These are phyloP conservation scores for Pseudoips prasinana DNA, from an alignment of 2,888 invertebrate genomes.

Conservation along the genomic window DNA sequence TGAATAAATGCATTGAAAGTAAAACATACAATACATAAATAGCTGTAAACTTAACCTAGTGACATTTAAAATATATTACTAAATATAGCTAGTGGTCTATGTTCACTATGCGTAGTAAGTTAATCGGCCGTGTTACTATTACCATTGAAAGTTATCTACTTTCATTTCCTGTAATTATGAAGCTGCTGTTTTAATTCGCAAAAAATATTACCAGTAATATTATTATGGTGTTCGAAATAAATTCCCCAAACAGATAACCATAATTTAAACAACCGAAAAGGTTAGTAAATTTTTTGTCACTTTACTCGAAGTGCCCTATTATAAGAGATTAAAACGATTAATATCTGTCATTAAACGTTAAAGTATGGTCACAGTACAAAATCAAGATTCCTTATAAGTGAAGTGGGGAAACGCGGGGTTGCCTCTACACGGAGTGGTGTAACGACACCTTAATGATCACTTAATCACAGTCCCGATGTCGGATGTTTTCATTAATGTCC, in stretches of 20 bases:
- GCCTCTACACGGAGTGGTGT: slow-evolving; percentile 39
- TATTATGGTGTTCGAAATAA: slow-evolving; percentile 1
- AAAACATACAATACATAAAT: too few relatives aligned
- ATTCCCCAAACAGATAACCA: slow-evolving; percentile 8
- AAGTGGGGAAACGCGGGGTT: slow-evolving; percentile 38
- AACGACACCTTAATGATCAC: slow-evolving; percentile 62
- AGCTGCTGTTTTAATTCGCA: too few relatives aligned
- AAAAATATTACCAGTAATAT: too few relatives aligned
- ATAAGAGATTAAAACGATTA: slow-evolving; percentile 50
- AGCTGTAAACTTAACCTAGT: too few relatives aligned
- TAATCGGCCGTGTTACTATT: too few relatives aligned
- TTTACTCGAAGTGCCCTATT: slow-evolving; percentile 28
- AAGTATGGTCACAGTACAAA: slow-evolving; percentile 49
- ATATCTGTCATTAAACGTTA: slow-evolving; percentile 42
- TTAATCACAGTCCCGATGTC: slow-evolving; percentile 50
- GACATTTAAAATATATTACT: too few relatives aligned
- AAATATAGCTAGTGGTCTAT: too few relatives aligned
- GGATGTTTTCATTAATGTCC: slow-evolving; percentile 50
- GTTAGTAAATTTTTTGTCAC: slow-evolving; percentile 24
- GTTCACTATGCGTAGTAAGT: too few relatives aligned
- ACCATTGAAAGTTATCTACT: too few relatives aligned
- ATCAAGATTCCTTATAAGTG: slow-evolving; percentile 50
- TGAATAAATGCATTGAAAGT: too few relatives aligned
- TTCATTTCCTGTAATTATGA: too few relatives aligned
- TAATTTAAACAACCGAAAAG: slow-evolving; percentile 15